phyloP scores from a whole-genome alignment of 2,113 vertebrate species.

The Cacatua alba region DNA sequence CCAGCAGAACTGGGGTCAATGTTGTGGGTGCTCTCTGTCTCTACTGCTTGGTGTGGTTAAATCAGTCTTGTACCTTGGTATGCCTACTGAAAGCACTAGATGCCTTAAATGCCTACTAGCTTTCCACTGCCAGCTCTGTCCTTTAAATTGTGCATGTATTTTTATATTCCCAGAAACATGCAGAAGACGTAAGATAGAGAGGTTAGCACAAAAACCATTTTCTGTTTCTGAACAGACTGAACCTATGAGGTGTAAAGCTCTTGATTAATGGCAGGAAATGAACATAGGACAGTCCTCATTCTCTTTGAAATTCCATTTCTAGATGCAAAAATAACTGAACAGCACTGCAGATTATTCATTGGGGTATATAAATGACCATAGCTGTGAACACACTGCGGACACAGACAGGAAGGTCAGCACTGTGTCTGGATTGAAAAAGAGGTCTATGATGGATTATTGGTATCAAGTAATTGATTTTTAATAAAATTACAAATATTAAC shows the following conservation, averaged over 20 bases:
- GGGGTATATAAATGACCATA: background rate
- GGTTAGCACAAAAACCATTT: background rate
- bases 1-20: background rate
- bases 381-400: background rate
- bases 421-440: background rate
- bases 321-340: background rate
- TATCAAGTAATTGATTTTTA: background rate
- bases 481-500: background rate
- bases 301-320: background rate
- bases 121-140: background rate
- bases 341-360: background rate
- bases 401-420: background rate
- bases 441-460: background rate
- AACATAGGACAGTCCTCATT: background rate
- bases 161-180: conserved; percentile 45
- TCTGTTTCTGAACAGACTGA: conserved; percentile 47
- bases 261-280: conserved; percentile 69
- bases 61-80: background rate
- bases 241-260: conserved; percentile 69
- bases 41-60: background rate
- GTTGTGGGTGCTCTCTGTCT: background rate
- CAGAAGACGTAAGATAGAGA: background rate
- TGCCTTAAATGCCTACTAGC: background rate
- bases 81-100: background rate
- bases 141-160: background rate